These are phyloP conservation scores for Brotula barbata DNA, from an alignment of 2,797 vertebrate genomes.

Conservation along the genomic window DNA sequence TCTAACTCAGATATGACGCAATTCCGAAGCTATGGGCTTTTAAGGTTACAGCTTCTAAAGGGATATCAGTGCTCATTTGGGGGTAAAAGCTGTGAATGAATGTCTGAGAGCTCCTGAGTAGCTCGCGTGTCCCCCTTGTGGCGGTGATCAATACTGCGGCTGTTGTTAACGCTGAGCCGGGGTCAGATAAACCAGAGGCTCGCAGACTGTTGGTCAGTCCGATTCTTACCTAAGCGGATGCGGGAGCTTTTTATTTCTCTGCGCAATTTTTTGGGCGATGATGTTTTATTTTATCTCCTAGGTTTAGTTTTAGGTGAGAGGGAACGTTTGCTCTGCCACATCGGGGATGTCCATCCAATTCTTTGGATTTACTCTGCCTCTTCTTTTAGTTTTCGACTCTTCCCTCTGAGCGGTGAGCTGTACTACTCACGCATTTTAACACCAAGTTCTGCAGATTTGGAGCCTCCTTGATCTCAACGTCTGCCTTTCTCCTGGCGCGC, in stretches of 20 bases:
- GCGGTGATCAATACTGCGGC: conserved; percentile 34
- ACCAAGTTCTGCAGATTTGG: background rate
- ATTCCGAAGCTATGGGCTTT: too few species aligned
- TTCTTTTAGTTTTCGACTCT: conserved; percentile 21
- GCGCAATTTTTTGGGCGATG: conserved; percentile 8
- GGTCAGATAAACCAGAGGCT: conserved; percentile 57
- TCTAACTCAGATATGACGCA: background rate
- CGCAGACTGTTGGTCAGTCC: conserved; percentile 46
- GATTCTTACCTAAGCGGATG: conserved; percentile 35
- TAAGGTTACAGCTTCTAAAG: too few species aligned
- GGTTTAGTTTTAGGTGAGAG: background rate
- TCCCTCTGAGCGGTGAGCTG: background rate
- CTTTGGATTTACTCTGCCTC: conserved; percentile 1
- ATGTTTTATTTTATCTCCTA: conserved; percentile 22
- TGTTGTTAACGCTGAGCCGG: conserved; percentile 14
- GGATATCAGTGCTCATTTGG: conserved; percentile 3
- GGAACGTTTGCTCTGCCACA: background rate
- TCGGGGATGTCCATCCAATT: background rate
- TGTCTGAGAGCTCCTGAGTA: conserved; percentile 7
- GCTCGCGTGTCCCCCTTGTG: conserved; percentile 68
- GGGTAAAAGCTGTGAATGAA: background rate
- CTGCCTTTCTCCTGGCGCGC: background rate
- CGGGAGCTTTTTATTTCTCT: conserved; percentile 32
- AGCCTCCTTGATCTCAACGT: background rate
- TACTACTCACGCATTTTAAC: background rate